Evolutionary conservation across 2,797 vertebrate species (phyloP).

Genomic region (Peromyscus nudipes): DNA sequence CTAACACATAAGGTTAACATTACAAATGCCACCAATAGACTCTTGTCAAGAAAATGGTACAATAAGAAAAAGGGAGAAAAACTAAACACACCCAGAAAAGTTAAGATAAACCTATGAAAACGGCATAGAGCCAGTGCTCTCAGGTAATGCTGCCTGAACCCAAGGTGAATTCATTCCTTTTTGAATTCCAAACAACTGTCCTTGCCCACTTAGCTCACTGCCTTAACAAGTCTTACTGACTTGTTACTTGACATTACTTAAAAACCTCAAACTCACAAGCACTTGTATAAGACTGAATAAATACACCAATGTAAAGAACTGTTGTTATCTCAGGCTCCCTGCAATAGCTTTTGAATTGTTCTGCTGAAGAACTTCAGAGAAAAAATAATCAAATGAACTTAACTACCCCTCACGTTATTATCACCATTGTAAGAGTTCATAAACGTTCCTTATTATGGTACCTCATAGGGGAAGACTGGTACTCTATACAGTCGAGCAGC

Average conservation of each 20-base stretch:
- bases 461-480: not conserved
- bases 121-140: not conserved
- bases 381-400: not conserved
- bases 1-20: not conserved
- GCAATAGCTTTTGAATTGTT: not conserved
- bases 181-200: not conserved
- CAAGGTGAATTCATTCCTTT: constrained; percentile 9
- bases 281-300: constrained; percentile 26
- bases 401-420: not conserved
- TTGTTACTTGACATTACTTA: not conserved
- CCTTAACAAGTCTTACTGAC: not conserved
- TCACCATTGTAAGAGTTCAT: not conserved
- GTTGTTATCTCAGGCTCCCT: not conserved
- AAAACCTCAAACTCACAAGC: constrained; percentile 27
- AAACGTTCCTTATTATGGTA: not conserved
- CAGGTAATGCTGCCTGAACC: constrained; percentile 8
- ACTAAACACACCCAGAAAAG: constrained; percentile 39
- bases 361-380: not conserved
- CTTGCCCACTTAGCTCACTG: not conserved
- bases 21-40: not conserved
- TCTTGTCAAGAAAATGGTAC: not conserved
- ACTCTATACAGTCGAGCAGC: not conserved
- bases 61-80: not conserved
- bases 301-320: not conserved
- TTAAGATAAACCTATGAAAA: not conserved